These are phyloP conservation scores for Phycodurus eques DNA, from an alignment of 2,113 vertebrate genomes.

Conservation along the genomic window DNA sequence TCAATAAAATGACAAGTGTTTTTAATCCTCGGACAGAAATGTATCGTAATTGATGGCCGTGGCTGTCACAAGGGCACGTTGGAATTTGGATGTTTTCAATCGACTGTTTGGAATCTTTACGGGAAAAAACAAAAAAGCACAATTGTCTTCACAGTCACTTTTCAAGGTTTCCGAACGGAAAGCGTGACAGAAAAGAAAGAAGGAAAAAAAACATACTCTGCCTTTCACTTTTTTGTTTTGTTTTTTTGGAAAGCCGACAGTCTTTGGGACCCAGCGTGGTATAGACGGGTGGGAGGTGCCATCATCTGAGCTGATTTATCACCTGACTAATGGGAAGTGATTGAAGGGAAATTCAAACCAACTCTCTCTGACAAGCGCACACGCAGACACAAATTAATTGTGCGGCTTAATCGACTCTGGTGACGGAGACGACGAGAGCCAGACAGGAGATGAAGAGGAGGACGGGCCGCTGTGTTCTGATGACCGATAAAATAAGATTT, in stretches of 20 bases:
- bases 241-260: slow-evolving; percentile 56
- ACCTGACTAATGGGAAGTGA: slow-evolving; percentile 97
- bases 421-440: slow-evolving; percentile 35
- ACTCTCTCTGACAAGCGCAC: slow-evolving; percentile 92
- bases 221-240: neutral
- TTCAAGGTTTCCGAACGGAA: neutral
- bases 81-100: no score
- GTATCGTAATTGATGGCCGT: neutral
- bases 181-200: neutral
- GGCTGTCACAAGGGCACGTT: neutral
- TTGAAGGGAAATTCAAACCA: slow-evolving; percentile 99
- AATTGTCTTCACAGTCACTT: neutral
- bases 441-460: slow-evolving; percentile 46
- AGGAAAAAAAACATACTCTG: neutral
- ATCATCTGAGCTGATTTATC: slow-evolving; percentile 87
- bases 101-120: no score
- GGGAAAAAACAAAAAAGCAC: no score
- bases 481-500: slow-evolving; percentile 45
- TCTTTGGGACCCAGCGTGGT: slow-evolving; percentile 76
- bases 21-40: neutral
- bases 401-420: slow-evolving; percentile 75
- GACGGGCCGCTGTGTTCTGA: slow-evolving; percentile 25
- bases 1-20: neutral
- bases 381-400: slow-evolving; percentile 70
- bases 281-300: slow-evolving; percentile 36